Evolutionary conservation across 2,113 vertebrate genomes (phyloP), one percentile per base, ranked within the genome.

Genomic region (Falcunculus frontatus): DNA sequence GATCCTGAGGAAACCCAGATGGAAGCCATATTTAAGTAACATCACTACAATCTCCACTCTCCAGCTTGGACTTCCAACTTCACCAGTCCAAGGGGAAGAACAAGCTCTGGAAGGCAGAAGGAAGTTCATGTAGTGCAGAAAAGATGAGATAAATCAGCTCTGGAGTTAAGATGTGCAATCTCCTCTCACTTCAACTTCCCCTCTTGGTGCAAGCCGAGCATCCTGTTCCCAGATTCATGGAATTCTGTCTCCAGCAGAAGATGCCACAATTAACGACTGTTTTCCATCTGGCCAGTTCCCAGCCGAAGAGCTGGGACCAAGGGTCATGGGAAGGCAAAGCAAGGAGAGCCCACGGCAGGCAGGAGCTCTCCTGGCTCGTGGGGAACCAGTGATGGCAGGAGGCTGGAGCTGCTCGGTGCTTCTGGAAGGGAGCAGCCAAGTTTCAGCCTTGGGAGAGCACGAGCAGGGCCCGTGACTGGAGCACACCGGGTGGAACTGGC

Each of bases 301-400:
- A 53, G 60, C 16, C 11, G 13, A 42, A 9, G 18, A 50, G 20
- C 4, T 42, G 37, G 47, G 42, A 33, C 22, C 11, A 9, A 52
- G 47, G 62, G n/a, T 8, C 0, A 0, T 23, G 44, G 63, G 25
- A 59, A 46, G 56, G 32, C 33, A 49, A 10, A 77, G 29, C 14
- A 32, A n/a, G 20, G 49, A 35, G 13, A 47, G 9, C 27, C 18
- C 56, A 25, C 1, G 0, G 0, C 20, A 29, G 56, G 23, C n/a
- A 20, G 53, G 68, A 80, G 13, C 65, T 39, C 39, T 50, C 27
- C 20, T 13, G 81, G 35, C 18, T 12, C 11, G 3, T 0, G n/a
- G 55, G 37, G 59, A 88, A 15, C 12, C 13, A 32, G 19, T 13
- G 46, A 4, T 9, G 8, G 10, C 5, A 20, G 21, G 20, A 10